phyloP scores from a whole-genome alignment of 1,140 invertebrate species.

The Drosophila hydei region DNA sequence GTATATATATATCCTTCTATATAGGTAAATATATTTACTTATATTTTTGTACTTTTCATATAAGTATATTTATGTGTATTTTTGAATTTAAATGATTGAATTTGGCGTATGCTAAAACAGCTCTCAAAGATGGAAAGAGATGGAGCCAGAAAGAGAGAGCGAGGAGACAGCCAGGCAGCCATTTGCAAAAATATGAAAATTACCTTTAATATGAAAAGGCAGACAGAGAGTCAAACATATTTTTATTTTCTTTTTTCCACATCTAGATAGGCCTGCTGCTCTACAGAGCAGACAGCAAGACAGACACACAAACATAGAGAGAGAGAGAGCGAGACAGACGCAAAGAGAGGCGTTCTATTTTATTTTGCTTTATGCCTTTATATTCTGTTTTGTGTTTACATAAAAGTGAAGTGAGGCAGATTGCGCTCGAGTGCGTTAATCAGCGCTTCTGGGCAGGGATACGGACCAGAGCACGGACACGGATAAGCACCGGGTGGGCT shows the following conservation, averaged over 20 bases:
- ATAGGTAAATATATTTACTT: slow-evolving; percentile 40
- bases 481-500: background rate
- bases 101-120: slow-evolving; percentile 53
- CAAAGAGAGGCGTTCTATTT: slow-evolving; percentile 63
- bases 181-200: slow-evolving; percentile 79
- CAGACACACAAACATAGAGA: slow-evolving; percentile 25
- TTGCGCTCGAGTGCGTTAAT: slow-evolving; percentile 81
- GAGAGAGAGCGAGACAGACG: slow-evolving; percentile 27
- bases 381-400: slow-evolving; percentile 82
- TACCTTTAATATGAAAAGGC: slow-evolving; percentile 74
- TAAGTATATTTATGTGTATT: slow-evolving; percentile 68
- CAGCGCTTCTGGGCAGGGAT: slow-evolving; percentile 68
- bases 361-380: slow-evolving; percentile 75
- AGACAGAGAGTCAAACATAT: slow-evolving; percentile 53
- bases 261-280: slow-evolving; percentile 42
- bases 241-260: slow-evolving; percentile 26
- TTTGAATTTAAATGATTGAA: slow-evolving; percentile 79
- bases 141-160: slow-evolving; percentile 16
- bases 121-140: slow-evolving; percentile 20
- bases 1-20: background rate
- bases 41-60: slow-evolving; percentile 13
- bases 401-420: slow-evolving; percentile 81
- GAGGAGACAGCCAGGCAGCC: slow-evolving; percentile 37
- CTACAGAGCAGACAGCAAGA: slow-evolving; percentile 36
- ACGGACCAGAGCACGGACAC: slow-evolving; percentile 23